Evolutionary conservation across 2,888 invertebrate genomes (phyloP).

Genomic region (Epirrhoe alternata): DNA sequence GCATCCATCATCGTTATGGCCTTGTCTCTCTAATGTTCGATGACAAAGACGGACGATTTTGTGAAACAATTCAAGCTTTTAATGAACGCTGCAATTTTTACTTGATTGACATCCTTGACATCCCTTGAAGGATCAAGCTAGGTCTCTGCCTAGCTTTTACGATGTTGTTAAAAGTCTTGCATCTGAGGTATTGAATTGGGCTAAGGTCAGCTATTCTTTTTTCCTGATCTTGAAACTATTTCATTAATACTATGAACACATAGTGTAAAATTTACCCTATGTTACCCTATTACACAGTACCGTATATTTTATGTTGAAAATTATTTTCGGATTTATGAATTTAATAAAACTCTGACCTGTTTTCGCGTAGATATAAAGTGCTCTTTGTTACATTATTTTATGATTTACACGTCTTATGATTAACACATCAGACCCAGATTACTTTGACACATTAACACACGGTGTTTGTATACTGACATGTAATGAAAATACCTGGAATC

Average conservation of each 20-base stretch:
- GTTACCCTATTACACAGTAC: too few relatives aligned
- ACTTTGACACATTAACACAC: background rate
- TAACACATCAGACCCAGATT: slow-evolving; percentile 1
- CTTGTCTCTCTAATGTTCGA: slow-evolving; percentile 26
- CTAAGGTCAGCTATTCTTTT: too few relatives aligned
- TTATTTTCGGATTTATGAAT: background rate
- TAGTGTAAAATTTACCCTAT: too few relatives aligned
- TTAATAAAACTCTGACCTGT: background rate
- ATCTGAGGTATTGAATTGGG: too few relatives aligned
- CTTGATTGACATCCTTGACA: background rate
- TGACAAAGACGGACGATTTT: slow-evolving; percentile 24
- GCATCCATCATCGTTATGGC: slow-evolving; percentile 28
- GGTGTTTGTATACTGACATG: too few relatives aligned
- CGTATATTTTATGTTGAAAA: background rate
- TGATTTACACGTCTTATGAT: background rate
- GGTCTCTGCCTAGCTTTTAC: too few relatives aligned
- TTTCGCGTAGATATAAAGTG: background rate
- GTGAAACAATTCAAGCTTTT: slow-evolving; percentile 12
- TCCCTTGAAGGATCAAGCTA: background rate
- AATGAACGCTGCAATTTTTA: background rate
- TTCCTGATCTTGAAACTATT: too few relatives aligned
- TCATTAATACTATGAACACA: too few relatives aligned
- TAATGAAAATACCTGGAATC: background rate
- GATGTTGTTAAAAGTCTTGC: background rate
- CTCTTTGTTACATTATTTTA: background rate